Evolutionary conservation across 2,113 vertebrate species (phyloP).

Genomic region (Zosterops pallidus): DNA sequence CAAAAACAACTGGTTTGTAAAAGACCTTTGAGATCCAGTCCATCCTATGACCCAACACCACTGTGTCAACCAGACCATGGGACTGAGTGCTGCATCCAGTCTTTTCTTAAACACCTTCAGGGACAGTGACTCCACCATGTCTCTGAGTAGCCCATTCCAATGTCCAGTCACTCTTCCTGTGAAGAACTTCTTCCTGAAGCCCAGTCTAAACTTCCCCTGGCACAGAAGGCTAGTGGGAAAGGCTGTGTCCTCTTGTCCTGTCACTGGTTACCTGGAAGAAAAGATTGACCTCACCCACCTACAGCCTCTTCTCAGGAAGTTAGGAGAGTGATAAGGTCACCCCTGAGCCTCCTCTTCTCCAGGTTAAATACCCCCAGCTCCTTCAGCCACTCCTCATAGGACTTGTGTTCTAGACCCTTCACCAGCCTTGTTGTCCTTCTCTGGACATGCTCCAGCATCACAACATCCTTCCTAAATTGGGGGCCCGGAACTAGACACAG

Average conservation of each 20-base stretch:
- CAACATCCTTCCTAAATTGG: not conserved
- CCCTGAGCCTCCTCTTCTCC: not conserved
- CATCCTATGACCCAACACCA: not conserved
- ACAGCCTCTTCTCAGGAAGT: not conserved
- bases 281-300: not conserved
- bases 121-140: not conserved
- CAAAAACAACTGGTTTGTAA: not conserved
- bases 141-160: not conserved
- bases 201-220: not conserved
- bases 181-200: not conserved
- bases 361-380: not conserved
- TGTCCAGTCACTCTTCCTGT: not conserved
- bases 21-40: not conserved
- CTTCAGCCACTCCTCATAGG: not conserved
- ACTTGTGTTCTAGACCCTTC: not conserved
- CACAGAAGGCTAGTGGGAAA: not conserved
- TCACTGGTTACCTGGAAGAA: not conserved
- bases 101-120: not conserved
- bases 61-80: not conserved
- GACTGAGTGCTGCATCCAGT: not conserved
- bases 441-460: not conserved
- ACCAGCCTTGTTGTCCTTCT: not conserved
- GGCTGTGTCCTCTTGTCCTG: not conserved
- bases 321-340: too few species aligned
- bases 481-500: not conserved